A percentile compares a stretch with the other conserved stretches of the same genome.
Conservation (phyloP, 2,888 invertebrate species). For the Antheraea assamensis region DNA sequence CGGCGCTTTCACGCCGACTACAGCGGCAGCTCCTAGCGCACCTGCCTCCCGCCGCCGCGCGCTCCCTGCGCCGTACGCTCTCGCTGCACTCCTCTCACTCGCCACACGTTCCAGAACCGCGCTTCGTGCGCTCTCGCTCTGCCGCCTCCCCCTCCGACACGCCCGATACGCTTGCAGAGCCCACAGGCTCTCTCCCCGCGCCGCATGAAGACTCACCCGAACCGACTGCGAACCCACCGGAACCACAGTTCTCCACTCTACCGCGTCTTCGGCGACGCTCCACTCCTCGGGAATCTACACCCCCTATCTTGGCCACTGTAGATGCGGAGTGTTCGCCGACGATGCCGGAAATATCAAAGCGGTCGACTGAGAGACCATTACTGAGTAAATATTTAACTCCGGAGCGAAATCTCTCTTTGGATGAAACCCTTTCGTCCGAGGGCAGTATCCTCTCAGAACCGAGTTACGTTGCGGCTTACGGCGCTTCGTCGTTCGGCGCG, state of each 20-base stretch:
- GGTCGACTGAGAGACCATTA: constrained; percentile 77
- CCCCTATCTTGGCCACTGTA: constrained; percentile 23
- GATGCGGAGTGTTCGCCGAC: constrained; percentile 28
- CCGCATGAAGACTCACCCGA: constrained; percentile 40
- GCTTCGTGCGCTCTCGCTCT: constrained; percentile 57
- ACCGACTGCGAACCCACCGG: constrained; percentile 31
- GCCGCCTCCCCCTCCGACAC: constrained; percentile 34
- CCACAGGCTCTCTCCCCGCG: constrained; percentile 36
- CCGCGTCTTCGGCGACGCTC: constrained; percentile 60
- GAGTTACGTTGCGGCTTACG: constrained; percentile 70
- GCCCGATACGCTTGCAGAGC: constrained; percentile 28
- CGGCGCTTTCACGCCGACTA: constrained; percentile 86
- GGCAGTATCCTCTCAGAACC: constrained; percentile 61
- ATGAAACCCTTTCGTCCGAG: constrained; percentile 60
- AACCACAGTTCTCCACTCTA: constrained; percentile 57
- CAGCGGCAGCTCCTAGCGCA: constrained; percentile 87
- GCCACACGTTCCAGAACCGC: constrained; percentile 32
- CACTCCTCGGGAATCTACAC: constrained; percentile 30
- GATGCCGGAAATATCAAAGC: constrained; percentile 21
- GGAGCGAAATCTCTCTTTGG: constrained; percentile 61
- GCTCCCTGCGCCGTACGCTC: constrained; percentile 85
- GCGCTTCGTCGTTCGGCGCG: constrained; percentile 38
- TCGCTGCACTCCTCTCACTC: constrained; percentile 66
- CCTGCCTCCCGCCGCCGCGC: constrained; percentile 86
- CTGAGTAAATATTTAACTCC: constrained; percentile 81